phyloP scores from a whole-genome alignment of 2,113 vertebrate species.

The Melanostigma gelatinosum region DNA sequence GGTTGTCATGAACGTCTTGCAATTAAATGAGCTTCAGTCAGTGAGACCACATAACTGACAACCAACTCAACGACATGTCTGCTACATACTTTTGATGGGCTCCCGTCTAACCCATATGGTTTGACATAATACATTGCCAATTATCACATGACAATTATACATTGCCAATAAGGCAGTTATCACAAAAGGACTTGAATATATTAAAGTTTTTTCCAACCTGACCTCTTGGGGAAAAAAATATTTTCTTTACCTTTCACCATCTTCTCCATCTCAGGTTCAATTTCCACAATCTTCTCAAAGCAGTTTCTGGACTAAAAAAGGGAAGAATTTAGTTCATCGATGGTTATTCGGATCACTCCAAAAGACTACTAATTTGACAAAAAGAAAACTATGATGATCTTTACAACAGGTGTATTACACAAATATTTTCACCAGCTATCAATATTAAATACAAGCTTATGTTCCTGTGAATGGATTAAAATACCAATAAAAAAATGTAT shows the following conservation, averaged over 20 bases:
- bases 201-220: not conserved
- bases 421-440: not conserved
- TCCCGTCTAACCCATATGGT: not conserved
- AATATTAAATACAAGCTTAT: not conserved
- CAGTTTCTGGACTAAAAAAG: slow-evolving; percentile 77
- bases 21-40: not conserved
- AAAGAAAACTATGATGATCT: not conserved
- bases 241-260: slow-evolving; percentile 78
- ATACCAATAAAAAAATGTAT: slow-evolving; percentile 1
- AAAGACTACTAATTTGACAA: not conserved
- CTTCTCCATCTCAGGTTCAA: slow-evolving; percentile 71
- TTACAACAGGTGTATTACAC: not conserved
- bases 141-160: not conserved
- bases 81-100: not conserved
- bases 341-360: not conserved
- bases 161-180: not conserved
- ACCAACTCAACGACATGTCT: not conserved
- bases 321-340: slow-evolving; percentile 2
- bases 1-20: not conserved
- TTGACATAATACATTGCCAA: not conserved
- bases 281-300: slow-evolving; percentile 79
- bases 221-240: not conserved
- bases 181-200: not conserved
- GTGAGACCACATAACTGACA: not conserved
- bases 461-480: not conserved